Conservation (phyloP, 2,888 invertebrate genomes). For the Pasiphila rectangulata region DNA sequence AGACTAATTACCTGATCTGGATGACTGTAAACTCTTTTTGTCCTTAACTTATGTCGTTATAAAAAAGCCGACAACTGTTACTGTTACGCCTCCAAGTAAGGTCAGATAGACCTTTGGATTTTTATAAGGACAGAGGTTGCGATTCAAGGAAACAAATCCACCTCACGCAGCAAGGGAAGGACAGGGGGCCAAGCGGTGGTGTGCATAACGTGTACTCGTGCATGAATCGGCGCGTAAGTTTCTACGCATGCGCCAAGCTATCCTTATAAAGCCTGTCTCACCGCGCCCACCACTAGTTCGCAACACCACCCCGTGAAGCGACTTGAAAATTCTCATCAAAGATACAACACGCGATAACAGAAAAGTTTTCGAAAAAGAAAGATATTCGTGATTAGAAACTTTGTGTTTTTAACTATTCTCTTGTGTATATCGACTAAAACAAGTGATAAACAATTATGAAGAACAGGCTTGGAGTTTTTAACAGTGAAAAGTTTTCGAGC, state of each 20-base stretch:
- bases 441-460: constrained; percentile 61
- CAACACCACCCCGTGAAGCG: constrained; percentile 50
- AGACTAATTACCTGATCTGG: no score
- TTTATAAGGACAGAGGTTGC: constrained; percentile 11
- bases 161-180: constrained; percentile 15
- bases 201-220: constrained; percentile 47
- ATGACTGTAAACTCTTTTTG: no score
- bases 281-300: constrained; percentile 54
- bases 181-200: constrained; percentile 27
- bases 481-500: constrained; percentile 59
- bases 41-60: no score
- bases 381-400: constrained; percentile 34
- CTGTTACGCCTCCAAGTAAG: background rate
- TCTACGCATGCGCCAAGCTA: constrained; percentile 58
- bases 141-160: constrained; percentile 15
- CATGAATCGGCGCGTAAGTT: constrained; percentile 36
- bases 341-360: constrained; percentile 40
- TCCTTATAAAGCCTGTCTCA: constrained; percentile 51
- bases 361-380: constrained; percentile 58
- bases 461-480: constrained; percentile 58
- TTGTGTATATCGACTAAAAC: constrained; percentile 35
- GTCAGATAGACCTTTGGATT: constrained; percentile 5
- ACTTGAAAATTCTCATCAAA: constrained; percentile 39
- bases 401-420: constrained; percentile 30
- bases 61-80: no score